Evolutionary conservation across 2,797 vertebrate species (phyloP).

Genomic region (Gobio occitaniae): DNA sequence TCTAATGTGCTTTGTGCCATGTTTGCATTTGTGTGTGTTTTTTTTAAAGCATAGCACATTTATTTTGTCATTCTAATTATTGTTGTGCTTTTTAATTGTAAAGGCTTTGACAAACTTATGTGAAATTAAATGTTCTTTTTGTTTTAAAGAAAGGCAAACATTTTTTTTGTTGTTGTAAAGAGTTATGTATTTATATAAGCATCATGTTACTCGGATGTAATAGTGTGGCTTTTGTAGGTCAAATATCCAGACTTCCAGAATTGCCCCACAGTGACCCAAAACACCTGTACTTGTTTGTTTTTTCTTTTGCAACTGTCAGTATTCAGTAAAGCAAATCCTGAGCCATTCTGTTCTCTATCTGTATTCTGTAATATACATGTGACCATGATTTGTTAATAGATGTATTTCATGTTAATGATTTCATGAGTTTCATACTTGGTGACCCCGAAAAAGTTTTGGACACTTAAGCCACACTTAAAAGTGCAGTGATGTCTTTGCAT

Average conservation of each 20-base stretch:
- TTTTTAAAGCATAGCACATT: conserved; percentile 54
- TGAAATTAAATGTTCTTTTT: conserved; percentile 73
- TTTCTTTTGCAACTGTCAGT: not conserved
- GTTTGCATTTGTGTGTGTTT: conserved; percentile 57
- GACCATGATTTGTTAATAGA: not conserved
- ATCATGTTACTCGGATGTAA: not conserved
- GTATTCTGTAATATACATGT: conserved; percentile 3
- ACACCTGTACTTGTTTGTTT: not conserved
- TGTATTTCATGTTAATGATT: not conserved
- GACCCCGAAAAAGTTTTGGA: not conserved
- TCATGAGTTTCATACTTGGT: not conserved
- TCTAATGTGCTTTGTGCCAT: conserved; percentile 72
- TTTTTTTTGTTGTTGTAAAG: conserved; percentile 65
- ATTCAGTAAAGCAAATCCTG: conserved; percentile 36
- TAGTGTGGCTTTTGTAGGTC: not conserved
- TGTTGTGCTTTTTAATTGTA: conserved; percentile 44
- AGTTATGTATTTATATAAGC: conserved; percentile 73
- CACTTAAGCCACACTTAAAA: not conserved
- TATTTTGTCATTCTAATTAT: conserved; percentile 24
- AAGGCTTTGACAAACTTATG: conserved; percentile 54
- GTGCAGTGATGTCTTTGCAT: not conserved
- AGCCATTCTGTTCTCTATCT: conserved; percentile 13
- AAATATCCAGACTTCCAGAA: not conserved
- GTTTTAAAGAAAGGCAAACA: conserved; percentile 74
- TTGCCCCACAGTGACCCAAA: conserved; percentile 2